These are phyloP conservation scores for Notocelia uddmanniana DNA, from an alignment of 2,888 invertebrate genomes.

Conservation along the genomic window DNA sequence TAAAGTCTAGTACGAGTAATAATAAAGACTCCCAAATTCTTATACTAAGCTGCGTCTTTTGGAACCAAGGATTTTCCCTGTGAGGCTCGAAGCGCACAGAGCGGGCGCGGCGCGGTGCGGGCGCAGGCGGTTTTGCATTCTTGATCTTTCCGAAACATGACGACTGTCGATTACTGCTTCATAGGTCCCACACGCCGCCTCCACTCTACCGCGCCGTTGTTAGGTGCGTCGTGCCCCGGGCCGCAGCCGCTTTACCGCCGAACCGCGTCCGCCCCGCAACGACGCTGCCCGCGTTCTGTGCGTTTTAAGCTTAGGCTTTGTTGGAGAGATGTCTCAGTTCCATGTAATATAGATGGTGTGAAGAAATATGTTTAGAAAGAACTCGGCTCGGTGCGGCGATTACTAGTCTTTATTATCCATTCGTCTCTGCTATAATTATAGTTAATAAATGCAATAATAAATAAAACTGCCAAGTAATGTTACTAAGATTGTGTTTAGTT, in stretches of 20 bases:
- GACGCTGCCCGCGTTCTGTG: too few species aligned
- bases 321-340: not conserved
- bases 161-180: too few species aligned
- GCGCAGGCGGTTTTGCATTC: too few species aligned
- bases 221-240: too few species aligned
- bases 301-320: not conserved
- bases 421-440: not conserved
- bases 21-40: not conserved
- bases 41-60: not conserved
- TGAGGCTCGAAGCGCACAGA: too few species aligned
- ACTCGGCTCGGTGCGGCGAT: not conserved
- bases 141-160: too few species aligned
- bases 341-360: not conserved
- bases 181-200: too few species aligned
- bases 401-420: not conserved
- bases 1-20: not conserved
- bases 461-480: constrained; percentile 28
- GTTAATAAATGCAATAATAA: constrained; percentile 5
- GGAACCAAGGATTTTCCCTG: not conserved
- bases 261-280: too few species aligned
- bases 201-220: too few species aligned
- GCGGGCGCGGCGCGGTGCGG: too few species aligned
- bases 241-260: too few species aligned
- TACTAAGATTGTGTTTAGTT: constrained; percentile 4
- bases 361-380: not conserved